Base-by-base conservation (phyloP, 2,888 invertebrate genomes). In the Pachliopta kotzebuea region DNA sequence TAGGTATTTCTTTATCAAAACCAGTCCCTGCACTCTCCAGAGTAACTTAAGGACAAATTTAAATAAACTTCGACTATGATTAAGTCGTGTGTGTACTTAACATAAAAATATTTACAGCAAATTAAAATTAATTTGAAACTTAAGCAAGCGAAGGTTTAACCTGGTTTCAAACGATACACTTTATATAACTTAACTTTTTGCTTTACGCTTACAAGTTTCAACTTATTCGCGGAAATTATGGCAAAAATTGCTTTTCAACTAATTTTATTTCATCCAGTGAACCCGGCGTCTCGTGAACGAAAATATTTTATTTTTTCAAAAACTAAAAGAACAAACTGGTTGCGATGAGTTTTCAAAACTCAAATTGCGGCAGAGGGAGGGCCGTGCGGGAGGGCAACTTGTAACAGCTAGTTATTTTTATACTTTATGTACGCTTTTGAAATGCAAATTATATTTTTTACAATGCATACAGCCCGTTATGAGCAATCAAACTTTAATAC, bases 301-400 rank as follows among this genome's bases (percentile, higher is more conserved):
- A 49, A 65, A 60, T 65, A 53, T 37, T 31, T n/a, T n/a, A 45
- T 57, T 57, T 60, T 54, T 54, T 18, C 18, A 57, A 42, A 62
- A 63, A 55, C 56, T 50, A 52, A 64, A 56, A n/a, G 37, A 60
- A 50, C 49, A 56, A 61, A 60, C 65, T n/a, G 18, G 56, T 45
- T 23, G 56, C 60, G 31, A 65, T 65, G 60, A 56, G 60, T 65
- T 65, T 49, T 65, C 29, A 11, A 65, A 65, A 65, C 65, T 65
- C 60, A 42, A 60, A 65, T 65, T 65, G 65, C 65, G 45, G 60
- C 56, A 23, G 26, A 26, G n/a, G 37, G 24, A 59, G 26, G 56
- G 50, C 31, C 45, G 29, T 54, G 57, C 45, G 60, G 57, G 53
- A 29, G 23, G 37, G 50, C 56, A 59, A 63, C 49, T 65, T 60